A percentile compares a stretch with the other conserved stretches of the same genome.
Evolutionary conservation across 1,140 invertebrate species (phyloP).

Genomic region (Drosophila jambulina): DNA sequence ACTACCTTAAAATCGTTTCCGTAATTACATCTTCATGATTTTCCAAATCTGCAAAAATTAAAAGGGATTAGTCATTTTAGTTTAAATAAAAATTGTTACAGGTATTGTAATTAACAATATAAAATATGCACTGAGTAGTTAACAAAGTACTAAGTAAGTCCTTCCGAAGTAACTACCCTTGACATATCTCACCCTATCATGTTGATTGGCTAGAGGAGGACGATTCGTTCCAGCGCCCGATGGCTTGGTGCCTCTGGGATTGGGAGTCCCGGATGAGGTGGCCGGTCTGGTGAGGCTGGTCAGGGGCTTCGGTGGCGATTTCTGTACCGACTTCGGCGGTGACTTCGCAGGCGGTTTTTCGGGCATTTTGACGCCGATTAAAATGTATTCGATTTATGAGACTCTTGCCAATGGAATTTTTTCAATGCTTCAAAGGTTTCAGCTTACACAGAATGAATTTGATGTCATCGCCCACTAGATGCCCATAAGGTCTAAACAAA

Average conservation of each 20-base stretch:
- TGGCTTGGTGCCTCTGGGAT: slow-evolving; percentile 1
- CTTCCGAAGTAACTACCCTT: neutral
- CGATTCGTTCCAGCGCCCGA: slow-evolving; percentile 13
- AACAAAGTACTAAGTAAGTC: neutral
- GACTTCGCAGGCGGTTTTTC: slow-evolving; percentile 28
- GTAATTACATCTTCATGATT: slow-evolving; percentile 38
- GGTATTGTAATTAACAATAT: neutral
- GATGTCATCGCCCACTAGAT: slow-evolving; percentile 52
- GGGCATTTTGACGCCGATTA: slow-evolving; percentile 42
- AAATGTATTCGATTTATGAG: neutral
- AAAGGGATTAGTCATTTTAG: neutral
- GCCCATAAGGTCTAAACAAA: neutral
- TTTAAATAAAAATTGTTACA: neutral
- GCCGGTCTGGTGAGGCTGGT: slow-evolving; percentile 1
- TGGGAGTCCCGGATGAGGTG: slow-evolving; percentile 9
- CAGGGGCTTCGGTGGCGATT: slow-evolving; percentile 5
- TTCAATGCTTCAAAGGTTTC: slow-evolving; percentile 3
- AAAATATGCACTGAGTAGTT: neutral
- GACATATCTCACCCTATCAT: slow-evolving; percentile 50
- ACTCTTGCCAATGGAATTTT: slow-evolving; percentile 3
- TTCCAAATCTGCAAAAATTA: slow-evolving; percentile 30
- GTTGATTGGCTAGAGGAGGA: slow-evolving; percentile 28
- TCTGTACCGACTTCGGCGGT: slow-evolving; percentile 4
- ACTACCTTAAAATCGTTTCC: slow-evolving; percentile 1
- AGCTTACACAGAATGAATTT: slow-evolving; percentile 46